Evolutionary conservation across 2,888 invertebrate species (phyloP).

Genomic region (Ophion slaviceki): DNA sequence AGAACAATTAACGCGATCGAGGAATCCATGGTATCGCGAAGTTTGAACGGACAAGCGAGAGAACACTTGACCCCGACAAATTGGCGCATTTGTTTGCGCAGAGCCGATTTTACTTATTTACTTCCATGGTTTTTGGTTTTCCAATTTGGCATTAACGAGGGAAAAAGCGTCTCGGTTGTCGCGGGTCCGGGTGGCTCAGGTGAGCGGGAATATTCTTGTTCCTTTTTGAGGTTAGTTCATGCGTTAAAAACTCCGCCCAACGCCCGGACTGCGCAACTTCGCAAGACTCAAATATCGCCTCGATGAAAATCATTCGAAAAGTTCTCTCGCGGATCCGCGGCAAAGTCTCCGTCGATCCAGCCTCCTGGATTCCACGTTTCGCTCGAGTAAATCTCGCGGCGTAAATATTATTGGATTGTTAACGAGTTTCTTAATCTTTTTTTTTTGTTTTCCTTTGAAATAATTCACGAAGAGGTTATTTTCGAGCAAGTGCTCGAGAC

Average conservation of each 20-base stretch:
- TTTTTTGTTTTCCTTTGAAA: neutral
- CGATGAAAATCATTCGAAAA: constrained; percentile 11
- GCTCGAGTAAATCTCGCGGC: constrained; percentile 8
- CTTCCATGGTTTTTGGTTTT: neutral
- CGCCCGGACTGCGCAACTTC: constrained; percentile 62
- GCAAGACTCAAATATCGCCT: neutral
- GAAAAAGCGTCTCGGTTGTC: constrained; percentile 47
- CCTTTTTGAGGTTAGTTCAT: constrained; percentile 6
- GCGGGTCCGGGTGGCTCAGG: constrained; percentile 68
- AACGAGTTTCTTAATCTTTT: neutral
- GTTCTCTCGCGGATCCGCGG: constrained; percentile 38
- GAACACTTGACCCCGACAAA: constrained; percentile 31
- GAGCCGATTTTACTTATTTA: constrained; percentile 4
- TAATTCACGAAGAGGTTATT: constrained; percentile 3
- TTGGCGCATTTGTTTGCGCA: constrained; percentile 23
- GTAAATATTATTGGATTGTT: constrained; percentile 3
- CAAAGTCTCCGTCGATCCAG: constrained; percentile 56
- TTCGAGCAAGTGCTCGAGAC: neutral
- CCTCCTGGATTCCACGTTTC: constrained; percentile 58
- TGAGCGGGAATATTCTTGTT: constrained; percentile 46
- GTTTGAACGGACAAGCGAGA: constrained; percentile 13
- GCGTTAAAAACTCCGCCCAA: constrained; percentile 51
- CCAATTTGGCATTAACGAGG: neutral
- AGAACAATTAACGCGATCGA: constrained; percentile 28
- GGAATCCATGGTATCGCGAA: constrained; percentile 60